These are phyloP conservation scores for Charaxes varanes DNA, from an alignment of 1,140 invertebrate species.

Conservation along the genomic window DNA sequence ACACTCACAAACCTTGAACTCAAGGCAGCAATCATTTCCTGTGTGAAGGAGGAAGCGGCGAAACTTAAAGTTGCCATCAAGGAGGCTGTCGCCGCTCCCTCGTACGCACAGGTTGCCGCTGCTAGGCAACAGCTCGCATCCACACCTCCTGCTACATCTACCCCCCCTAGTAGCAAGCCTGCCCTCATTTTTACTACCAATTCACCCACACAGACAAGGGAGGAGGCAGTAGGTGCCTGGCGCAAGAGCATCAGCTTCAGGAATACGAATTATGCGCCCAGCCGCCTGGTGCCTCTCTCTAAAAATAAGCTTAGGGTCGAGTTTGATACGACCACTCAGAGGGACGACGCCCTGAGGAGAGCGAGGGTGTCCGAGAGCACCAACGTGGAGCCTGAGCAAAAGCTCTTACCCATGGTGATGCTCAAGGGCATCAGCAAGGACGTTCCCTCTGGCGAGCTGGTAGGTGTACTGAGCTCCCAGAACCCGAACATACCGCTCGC, in stretches of 20 bases:
- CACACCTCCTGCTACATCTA: no score
- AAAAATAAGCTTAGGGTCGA: constrained; percentile 6
- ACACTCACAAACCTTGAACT: no score
- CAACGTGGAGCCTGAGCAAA: not conserved
- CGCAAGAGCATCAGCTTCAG: not conserved
- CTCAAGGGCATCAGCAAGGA: constrained; percentile 1
- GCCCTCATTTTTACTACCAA: no score
- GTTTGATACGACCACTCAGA: constrained; percentile 1
- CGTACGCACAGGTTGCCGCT: no score
- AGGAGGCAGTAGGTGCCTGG: constrained; percentile 6
- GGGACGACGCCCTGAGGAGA: constrained; percentile 6
- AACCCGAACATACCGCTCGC: not conserved
- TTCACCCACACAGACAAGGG: no score
- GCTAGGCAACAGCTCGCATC: no score
- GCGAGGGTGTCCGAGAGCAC: not conserved
- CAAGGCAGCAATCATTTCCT: no score
- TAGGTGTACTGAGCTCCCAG: not conserved
- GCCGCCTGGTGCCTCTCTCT: not conserved
- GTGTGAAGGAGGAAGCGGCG: no score
- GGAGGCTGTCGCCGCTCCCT: no score
- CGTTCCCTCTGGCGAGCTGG: not conserved
- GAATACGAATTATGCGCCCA: constrained; percentile 3
- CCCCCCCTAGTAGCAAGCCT: no score
- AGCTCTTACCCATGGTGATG: not conserved
- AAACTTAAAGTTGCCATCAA: no score